phyloP scores from a whole-genome alignment of 2,113 vertebrate genomes.

The Lamprologus sp. region DNA sequence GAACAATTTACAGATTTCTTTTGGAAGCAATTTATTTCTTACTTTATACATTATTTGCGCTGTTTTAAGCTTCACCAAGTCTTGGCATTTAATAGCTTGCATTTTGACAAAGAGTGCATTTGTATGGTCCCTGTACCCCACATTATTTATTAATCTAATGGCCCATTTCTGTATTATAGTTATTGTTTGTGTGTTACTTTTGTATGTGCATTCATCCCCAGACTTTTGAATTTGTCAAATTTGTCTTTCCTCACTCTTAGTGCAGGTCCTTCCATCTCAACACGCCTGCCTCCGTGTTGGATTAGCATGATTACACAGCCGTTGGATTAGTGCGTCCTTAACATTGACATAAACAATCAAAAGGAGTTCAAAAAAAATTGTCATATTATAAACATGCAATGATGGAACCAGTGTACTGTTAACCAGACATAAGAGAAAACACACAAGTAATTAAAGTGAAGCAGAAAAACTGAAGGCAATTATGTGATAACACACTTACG shows the following conservation, averaged over 20 bases:
- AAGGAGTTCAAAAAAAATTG: not conserved
- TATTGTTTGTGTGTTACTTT: too few species aligned
- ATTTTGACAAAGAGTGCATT: too few species aligned
- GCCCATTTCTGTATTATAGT: too few species aligned
- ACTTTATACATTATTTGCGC: too few species aligned
- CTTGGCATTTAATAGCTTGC: too few species aligned
- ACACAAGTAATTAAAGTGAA: not conserved
- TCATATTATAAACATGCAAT: not conserved
- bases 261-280: not conserved
- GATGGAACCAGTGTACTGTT: not conserved
- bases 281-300: not conserved
- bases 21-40: too few species aligned
- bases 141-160: too few species aligned
- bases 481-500: rapidly evolving
- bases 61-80: too few species aligned
- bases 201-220: not conserved
- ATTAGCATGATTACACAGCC: too few species aligned
- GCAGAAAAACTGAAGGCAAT: not conserved
- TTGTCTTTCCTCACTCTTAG: not conserved
- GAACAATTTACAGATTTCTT: too few species aligned
- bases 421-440: not conserved
- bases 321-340: not conserved
- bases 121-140: too few species aligned
- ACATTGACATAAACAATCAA: not conserved
- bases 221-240: not conserved